A percentile compares a stretch with the other conserved stretches of the same genome.
These are phyloP conservation scores for Drosophila persimilis DNA, from an alignment of 1,140 invertebrate species.

Conservation along the genomic window DNA sequence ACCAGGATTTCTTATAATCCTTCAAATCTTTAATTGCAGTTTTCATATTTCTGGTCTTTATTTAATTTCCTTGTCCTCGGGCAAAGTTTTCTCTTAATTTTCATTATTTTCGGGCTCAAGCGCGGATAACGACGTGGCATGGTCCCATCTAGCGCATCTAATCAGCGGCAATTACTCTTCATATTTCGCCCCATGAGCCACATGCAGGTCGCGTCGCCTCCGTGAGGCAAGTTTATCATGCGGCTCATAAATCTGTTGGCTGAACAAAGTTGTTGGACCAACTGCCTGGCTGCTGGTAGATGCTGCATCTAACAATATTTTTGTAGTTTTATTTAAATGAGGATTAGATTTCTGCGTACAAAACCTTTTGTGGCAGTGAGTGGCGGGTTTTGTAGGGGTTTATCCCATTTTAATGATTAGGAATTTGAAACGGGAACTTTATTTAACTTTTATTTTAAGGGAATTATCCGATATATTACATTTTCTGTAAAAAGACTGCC, in stretches of 20 bases:
- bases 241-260: constrained; percentile 24
- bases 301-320: too few species aligned
- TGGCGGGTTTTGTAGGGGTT: too few species aligned
- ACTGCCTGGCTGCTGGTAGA: too few species aligned
- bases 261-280: constrained; percentile 3
- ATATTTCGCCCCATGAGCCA: constrained; percentile 24
- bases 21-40: constrained; percentile 34
- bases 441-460: too few species aligned
- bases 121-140: constrained; percentile 31
- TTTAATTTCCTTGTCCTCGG: constrained; percentile 41
- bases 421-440: too few species aligned
- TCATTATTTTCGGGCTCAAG: background rate
- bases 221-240: constrained; percentile 28
- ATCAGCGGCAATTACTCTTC: constrained; percentile 53
- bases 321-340: too few species aligned
- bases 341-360: too few species aligned
- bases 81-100: constrained; percentile 30
- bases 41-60: constrained; percentile 1
- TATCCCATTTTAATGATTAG: too few species aligned
- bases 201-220: constrained; percentile 1
- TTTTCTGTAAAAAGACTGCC: too few species aligned
- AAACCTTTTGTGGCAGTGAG: too few species aligned
- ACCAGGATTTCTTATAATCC: constrained; percentile 6
- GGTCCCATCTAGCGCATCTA: constrained; percentile 23
- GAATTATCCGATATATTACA: too few species aligned